phyloP scores from a whole-genome alignment of 2,797 vertebrate genomes.

The Garrulus glandarius region DNA sequence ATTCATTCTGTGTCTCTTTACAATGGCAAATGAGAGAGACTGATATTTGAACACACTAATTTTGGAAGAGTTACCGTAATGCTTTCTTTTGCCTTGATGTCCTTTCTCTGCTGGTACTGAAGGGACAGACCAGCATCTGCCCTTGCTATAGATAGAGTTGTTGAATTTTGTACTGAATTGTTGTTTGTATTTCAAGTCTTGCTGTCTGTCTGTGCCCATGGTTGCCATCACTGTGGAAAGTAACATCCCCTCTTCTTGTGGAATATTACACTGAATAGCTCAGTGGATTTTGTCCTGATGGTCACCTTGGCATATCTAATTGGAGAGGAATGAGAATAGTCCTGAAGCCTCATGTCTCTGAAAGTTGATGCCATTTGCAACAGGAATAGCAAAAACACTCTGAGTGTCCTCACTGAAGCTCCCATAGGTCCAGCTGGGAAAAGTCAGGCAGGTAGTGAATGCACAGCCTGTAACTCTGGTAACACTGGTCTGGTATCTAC shows the following conservation, averaged over 20 bases:
- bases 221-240: background rate
- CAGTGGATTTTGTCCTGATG: background rate
- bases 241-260: background rate
- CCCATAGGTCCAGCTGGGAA: background rate
- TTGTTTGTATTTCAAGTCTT: background rate
- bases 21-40: background rate
- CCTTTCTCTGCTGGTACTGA: background rate
- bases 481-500: fast-evolving
- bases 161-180: background rate
- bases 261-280: background rate
- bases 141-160: background rate
- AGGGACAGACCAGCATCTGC: background rate
- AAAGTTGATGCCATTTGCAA: background rate
- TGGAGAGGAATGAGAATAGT: background rate
- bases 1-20: background rate
- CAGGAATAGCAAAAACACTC: background rate
- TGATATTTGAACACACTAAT: background rate
- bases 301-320: background rate
- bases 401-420: background rate
- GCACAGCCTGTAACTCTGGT: fast-evolving
- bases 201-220: background rate
- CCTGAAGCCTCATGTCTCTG: background rate
- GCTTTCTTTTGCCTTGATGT: background rate
- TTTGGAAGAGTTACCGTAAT: background rate
- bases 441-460: background rate